A percentile compares a stretch with the other conserved stretches of the same genome.
These are phyloP conservation scores for Poliocrania exsul DNA, from an alignment of 2,797 vertebrate genomes.

Conservation along the genomic window DNA sequence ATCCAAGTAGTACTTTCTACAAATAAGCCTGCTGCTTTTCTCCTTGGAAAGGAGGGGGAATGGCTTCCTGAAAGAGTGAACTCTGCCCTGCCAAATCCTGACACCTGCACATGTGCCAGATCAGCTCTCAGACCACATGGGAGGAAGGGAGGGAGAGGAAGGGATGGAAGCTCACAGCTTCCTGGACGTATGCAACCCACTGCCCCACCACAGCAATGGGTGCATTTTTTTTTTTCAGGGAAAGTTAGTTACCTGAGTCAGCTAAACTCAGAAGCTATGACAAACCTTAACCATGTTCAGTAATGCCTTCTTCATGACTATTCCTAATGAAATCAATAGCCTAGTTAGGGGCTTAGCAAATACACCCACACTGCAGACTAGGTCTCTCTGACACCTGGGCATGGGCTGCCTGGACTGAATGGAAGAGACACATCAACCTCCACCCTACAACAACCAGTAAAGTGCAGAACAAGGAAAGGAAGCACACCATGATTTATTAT, in stretches of 20 bases:
- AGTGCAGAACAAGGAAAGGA: background rate
- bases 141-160: constrained; percentile 67
- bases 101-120: background rate
- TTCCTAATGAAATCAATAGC: background rate
- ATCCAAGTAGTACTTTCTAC: background rate
- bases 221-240: background rate
- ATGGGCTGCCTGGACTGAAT: background rate
- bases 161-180: constrained; percentile 45
- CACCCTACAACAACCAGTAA: background rate
- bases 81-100: background rate
- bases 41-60: background rate
- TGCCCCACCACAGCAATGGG: background rate
- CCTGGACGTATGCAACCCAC: background rate
- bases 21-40: background rate
- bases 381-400: background rate
- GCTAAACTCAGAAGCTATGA: background rate
- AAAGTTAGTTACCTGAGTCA: background rate
- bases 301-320: background rate
- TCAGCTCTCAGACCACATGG: background rate
- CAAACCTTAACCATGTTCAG: background rate
- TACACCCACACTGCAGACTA: accelerated
- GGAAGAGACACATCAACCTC: background rate
- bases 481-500: background rate
- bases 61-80: background rate
- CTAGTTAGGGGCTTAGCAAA: background rate